Conservation (phyloP, 2,113 vertebrate genomes). For the Fregetta grallaria region DNA sequence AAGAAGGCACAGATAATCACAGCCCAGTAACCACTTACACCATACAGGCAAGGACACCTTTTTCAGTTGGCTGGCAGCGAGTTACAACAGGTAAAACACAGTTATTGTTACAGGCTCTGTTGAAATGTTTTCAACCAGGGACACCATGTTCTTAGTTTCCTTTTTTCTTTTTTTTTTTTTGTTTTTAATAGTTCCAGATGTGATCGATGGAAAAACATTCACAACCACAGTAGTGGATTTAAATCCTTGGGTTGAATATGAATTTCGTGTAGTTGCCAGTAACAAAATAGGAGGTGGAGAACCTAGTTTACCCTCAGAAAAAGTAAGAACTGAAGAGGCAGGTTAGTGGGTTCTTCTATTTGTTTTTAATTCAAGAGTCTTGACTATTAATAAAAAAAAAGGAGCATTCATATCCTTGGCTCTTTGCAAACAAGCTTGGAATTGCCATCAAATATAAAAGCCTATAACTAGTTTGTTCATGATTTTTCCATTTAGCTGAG, state of each 20-base stretch:
- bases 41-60: conserved; percentile 88
- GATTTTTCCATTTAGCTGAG: neutral
- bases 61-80: conserved; percentile 93
- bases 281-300: conserved; percentile 92
- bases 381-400: neutral
- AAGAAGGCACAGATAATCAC: conserved; percentile 87
- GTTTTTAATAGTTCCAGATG: conserved; percentile 80
- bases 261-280: conserved; percentile 92
- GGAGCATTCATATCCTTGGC: neutral
- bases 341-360: conserved; percentile 82
- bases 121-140: neutral
- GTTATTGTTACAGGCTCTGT: neutral
- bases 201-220: conserved; percentile 86
- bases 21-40: conserved; percentile 89
- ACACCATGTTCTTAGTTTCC: neutral
- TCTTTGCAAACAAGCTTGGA: neutral
- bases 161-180: neutral
- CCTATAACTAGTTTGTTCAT: neutral
- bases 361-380: conserved; percentile 47
- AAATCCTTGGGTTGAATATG: conserved; percentile 98
- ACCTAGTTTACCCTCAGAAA: conserved; percentile 90
- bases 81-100: conserved; percentile 84
- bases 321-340: conserved; percentile 94
- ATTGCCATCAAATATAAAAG: neutral
- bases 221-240: conserved; percentile 90